Conservation (phyloP, 2,888 invertebrate species). For the Leucoma salicis region DNA sequence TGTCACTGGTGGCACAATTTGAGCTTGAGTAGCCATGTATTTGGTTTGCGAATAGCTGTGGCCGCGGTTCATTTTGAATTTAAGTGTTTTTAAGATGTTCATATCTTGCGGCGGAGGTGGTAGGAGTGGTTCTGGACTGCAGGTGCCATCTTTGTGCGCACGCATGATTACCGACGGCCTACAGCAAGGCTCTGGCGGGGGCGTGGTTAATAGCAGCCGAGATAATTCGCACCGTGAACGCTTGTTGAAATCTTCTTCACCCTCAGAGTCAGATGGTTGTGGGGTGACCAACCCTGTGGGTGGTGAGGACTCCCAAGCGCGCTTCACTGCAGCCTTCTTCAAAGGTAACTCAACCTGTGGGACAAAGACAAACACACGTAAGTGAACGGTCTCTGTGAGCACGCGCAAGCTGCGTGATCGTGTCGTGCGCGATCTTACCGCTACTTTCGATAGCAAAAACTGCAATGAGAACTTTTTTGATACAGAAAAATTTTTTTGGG, state of each 20-base stretch:
- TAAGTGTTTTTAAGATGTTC: conserved; percentile 86
- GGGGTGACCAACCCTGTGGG: conserved; percentile 85
- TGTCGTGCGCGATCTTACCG: conserved; percentile 49
- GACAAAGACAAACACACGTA: conserved; percentile 68
- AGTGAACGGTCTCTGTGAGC: conserved; percentile 64
- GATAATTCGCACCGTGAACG: conserved; percentile 77
- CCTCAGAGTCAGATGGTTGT: conserved; percentile 93
- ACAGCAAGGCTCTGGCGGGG: conserved; percentile 79
- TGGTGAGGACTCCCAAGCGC: conserved; percentile 57
- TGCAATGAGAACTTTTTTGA: conserved; percentile 29
- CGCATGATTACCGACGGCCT: conserved; percentile 92
- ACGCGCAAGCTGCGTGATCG: conserved; percentile 73
- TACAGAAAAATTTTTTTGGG: conserved; percentile 6
- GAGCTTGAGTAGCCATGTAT: conserved; percentile 74
- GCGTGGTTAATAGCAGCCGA: conserved; percentile 77
- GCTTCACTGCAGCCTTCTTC: conserved; percentile 67
- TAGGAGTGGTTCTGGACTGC: conserved; percentile 74
- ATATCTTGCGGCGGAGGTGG: conserved; percentile 62
- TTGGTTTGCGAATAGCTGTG: conserved; percentile 84
- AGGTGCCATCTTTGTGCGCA: conserved; percentile 91
- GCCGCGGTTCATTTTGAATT: conserved; percentile 87
- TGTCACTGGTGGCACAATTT: conserved; percentile 41
- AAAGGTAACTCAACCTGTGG: conserved; percentile 69
- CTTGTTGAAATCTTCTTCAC: conserved; percentile 82
- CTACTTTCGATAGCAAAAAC: conserved; percentile 71